Evolutionary conservation across 2,113 vertebrate genomes (phyloP), one percentile per base, ranked within the genome.

Genomic region (Leucosticte australis): DNA sequence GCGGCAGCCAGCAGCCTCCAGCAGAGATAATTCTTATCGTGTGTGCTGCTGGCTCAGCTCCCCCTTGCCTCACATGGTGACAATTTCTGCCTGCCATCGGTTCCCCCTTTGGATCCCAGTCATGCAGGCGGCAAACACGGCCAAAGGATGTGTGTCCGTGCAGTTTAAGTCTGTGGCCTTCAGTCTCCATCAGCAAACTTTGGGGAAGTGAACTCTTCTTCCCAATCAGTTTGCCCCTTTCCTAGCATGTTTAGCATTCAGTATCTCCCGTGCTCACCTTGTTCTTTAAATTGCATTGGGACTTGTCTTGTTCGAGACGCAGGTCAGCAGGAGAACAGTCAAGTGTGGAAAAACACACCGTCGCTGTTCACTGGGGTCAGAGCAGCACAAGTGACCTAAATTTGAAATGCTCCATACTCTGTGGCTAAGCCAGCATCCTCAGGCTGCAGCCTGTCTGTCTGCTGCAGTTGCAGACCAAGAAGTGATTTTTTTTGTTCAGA

Each of bases 221-320:
- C 18, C 39, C 3, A 1, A 17, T 77, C 9, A 1, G 24, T n/a
- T 81, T 5, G 1, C 6, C 15, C 28, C 6, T 82, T 84, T 68
- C 49, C 28, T 60, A 52, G 30, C 11, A 5, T 37, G 10, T 75
- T 74, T 35, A 24, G 31, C 37, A 9, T 50, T 71, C 76, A 52
- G 0, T 37, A 47, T 37, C 31, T 82, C 16, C 57, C 37, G 7
- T 57, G 23, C 49, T 92, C 69, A 81, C 37, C 71, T 69, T 70
- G 33, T 59, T 86, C 47, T 84, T 92, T 68, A 56, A 63, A 52
- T 42, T 87, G 41, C 35, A 15, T 30, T 41, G 62, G 31, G 47
- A 35, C 7, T 52, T 68, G 1, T 60, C n/a, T 87, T 5, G 1
- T 53, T 84, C 0, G 0, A 60, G 47, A 27, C 0, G 0, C 39